A percentile compares a stretch with the other conserved stretches of the same genome.
phyloP scores from a whole-genome alignment of 2,113 vertebrate species.

The Egretta garzetta region DNA sequence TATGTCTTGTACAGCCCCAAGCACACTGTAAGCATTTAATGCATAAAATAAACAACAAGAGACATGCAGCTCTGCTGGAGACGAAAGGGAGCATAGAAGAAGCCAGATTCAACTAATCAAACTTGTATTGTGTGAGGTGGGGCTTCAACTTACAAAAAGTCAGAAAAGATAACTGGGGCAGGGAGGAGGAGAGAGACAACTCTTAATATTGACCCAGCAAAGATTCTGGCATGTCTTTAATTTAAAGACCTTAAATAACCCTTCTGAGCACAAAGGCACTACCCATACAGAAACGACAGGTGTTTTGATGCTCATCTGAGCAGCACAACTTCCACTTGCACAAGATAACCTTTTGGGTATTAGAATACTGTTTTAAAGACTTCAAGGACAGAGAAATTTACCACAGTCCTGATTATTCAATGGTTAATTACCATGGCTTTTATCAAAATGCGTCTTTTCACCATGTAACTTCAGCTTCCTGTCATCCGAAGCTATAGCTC shows the following conservation, averaged over 20 bases:
- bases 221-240: background rate
- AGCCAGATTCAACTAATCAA: constrained; percentile 1
- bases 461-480: background rate
- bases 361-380: background rate
- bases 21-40: constrained; percentile 57
- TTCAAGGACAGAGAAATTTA: background rate
- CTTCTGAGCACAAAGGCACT: background rate
- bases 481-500: background rate
- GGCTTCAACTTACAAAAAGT: background rate
- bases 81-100: background rate
- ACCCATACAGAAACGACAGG: accelerated
- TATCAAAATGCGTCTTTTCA: background rate
- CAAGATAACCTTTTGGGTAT: background rate
- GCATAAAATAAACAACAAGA: constrained; percentile 60
- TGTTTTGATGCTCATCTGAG: background rate
- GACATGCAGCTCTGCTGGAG: constrained; percentile 25
- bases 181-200: background rate
- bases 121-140: background rate
- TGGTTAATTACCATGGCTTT: background rate
- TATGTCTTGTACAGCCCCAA: constrained; percentile 50
- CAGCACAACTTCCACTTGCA: background rate
- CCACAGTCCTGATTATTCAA: background rate
- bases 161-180: background rate
- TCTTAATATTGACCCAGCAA: background rate
- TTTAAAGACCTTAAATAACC: background rate